A percentile compares a stretch with the other conserved stretches of the same genome.
Evolutionary conservation across 2,113 vertebrate genomes (phyloP).

Genomic region (Aplodontia rufa): DNA sequence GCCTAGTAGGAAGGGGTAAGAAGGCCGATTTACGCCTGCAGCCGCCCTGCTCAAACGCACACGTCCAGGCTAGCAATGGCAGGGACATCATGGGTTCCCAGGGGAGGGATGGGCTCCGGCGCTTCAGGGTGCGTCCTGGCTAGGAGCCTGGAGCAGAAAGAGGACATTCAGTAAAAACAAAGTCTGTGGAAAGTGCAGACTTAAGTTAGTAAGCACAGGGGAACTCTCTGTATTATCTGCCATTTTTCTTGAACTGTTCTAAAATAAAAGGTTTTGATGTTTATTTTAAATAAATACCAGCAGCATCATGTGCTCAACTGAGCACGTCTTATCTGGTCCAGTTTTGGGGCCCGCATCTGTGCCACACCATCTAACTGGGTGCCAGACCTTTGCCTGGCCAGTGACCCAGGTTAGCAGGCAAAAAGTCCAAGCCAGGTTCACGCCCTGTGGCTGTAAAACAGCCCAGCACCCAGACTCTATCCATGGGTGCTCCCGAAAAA

Average conservation of each 20-base stretch:
- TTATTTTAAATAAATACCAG: background rate
- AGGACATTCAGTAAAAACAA: background rate
- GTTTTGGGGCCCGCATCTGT: background rate
- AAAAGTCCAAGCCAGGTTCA: background rate
- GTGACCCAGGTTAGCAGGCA: background rate
- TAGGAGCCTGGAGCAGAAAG: background rate
- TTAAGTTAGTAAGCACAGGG: background rate
- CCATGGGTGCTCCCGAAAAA: background rate
- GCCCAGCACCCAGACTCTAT: background rate
- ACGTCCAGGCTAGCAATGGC: background rate
- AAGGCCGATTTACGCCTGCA: background rate
- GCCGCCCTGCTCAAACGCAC: background rate
- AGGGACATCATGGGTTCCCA: background rate
- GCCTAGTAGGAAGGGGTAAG: background rate
- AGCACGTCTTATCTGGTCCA: background rate
- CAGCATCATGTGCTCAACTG: background rate
- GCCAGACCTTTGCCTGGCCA: background rate
- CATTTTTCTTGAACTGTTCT: background rate
- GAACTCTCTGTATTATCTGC: background rate
- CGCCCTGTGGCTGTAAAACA: background rate
- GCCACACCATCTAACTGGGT: background rate
- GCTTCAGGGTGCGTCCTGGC: background rate
- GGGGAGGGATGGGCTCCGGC: accelerated
- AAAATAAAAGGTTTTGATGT: background rate
- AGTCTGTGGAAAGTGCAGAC: background rate